Conservation (phyloP, 2,797 vertebrate species). For the Thaleichthys pacificus region DNA sequence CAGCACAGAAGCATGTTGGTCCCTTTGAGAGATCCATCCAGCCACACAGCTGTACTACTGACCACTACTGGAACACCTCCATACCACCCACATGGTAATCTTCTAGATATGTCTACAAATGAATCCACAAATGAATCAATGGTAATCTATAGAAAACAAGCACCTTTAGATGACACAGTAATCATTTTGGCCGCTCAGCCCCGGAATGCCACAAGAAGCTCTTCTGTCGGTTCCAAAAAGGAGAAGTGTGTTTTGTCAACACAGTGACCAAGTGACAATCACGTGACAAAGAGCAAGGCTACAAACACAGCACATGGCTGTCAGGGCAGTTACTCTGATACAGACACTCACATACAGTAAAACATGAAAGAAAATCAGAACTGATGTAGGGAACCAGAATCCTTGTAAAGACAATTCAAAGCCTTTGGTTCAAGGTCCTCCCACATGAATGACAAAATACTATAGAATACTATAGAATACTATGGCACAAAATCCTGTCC, state of each 20-base stretch:
- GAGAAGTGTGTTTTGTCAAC: conserved; percentile 36
- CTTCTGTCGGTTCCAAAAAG: not conserved
- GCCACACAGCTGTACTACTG: conserved; percentile 28
- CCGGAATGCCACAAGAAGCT: conserved; percentile 9
- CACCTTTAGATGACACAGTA: conserved; percentile 57
- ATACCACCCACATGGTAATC: conserved; percentile 26
- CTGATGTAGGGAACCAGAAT: conserved; percentile 56
- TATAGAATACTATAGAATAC: conserved; percentile 66
- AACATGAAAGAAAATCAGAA: conserved; percentile 35
- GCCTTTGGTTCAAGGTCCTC: conserved; percentile 47
- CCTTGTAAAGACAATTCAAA: conserved; percentile 59
- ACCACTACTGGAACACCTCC: conserved; percentile 29
- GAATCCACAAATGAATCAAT: conserved; percentile 47
- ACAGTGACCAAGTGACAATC: conserved; percentile 33
- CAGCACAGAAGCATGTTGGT: not conserved
- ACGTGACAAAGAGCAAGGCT: conserved; percentile 54
- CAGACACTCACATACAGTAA: conserved; percentile 16
- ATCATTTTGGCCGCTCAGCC: conserved; percentile 37
- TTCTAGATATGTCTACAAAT: conserved; percentile 43
- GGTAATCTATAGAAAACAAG: conserved; percentile 54
- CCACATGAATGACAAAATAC: conserved; percentile 62
- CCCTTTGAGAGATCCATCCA: conserved; percentile 10
- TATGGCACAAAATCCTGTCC: conserved; percentile 77
- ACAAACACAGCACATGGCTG: conserved; percentile 45
- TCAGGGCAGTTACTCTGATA: conserved; percentile 47